Evolutionary conservation across 2,888 invertebrate species (phyloP).

Genomic region (Scrobipalpa atriplicella): DNA sequence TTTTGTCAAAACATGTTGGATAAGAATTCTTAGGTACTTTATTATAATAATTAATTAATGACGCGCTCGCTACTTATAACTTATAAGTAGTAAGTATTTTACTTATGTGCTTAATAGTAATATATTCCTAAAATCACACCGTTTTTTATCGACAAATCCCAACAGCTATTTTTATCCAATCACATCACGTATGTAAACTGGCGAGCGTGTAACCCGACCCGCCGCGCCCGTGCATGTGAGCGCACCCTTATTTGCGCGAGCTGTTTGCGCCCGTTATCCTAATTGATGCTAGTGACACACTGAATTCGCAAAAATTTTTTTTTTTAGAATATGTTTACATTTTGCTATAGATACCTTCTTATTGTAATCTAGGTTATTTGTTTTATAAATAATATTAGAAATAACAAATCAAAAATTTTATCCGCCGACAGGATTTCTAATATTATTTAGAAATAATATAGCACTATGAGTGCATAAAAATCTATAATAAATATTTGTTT

Average conservation of each 20-base stretch:
- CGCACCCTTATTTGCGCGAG: constrained; percentile 54
- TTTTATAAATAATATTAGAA: no score
- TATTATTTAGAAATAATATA: no score
- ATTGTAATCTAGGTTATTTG: neutral
- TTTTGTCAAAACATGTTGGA: no score
- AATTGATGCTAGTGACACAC: constrained; percentile 52
- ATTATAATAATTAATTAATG: no score
- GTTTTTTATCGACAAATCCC: neutral
- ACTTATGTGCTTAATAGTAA: no score
- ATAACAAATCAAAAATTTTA: no score
- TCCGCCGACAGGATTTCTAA: no score
- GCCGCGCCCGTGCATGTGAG: constrained; percentile 42
- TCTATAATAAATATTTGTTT: no score
- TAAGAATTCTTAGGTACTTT: no score
- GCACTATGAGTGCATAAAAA: no score
- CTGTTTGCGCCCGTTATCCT: constrained; percentile 56
- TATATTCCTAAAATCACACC: neutral
- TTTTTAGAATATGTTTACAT: constrained; percentile 27
- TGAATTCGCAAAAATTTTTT: constrained; percentile 42
- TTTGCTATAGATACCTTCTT: neutral
- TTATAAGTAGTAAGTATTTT: no score
- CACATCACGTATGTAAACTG: constrained; percentile 24
- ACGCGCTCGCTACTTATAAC: no score
- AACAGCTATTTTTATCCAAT: constrained; percentile 4
- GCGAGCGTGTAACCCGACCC: constrained; percentile 29